Percentiles rank a stretch among this genome's conserved stretches.
These are phyloP conservation scores for Aulostomus chinensis DNA, from an alignment of 2,797 vertebrate genomes.

Conservation along the genomic window DNA sequence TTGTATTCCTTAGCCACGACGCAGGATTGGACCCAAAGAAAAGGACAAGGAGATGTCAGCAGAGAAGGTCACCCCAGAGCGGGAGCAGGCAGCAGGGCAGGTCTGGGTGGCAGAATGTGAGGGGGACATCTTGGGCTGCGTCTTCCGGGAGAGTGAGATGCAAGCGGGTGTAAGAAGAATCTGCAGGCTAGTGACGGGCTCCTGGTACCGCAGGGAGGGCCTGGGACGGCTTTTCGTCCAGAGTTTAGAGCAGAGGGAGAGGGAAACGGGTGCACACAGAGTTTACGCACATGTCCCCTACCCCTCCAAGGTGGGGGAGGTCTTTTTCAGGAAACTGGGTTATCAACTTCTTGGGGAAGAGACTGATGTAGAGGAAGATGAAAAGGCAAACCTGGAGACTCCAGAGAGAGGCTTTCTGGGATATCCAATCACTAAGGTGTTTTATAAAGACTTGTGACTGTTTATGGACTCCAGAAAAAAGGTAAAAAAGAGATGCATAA, in stretches of 20 bases:
- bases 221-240: conserved; percentile 83
- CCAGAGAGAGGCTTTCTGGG: conserved; percentile 83
- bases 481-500: not conserved
- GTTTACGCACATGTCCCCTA: conserved; percentile 82
- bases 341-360: conserved; percentile 76
- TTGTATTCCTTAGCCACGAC: conserved; percentile 47
- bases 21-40: conserved; percentile 56
- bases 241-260: conserved; percentile 81
- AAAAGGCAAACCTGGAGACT: conserved; percentile 63
- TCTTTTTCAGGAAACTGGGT: conserved; percentile 85
- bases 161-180: conserved; percentile 51
- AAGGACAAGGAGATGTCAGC: conserved; percentile 60
- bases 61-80: conserved; percentile 64
- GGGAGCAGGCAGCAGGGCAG: conserved; percentile 70
- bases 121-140: conserved; percentile 84
- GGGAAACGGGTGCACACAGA: conserved; percentile 68
- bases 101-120: conserved; percentile 88
- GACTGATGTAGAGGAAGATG: conserved; percentile 59
- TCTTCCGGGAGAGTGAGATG: conserved; percentile 77
- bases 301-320: conserved; percentile 82
- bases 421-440: conserved; percentile 84
- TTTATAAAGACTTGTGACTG: conserved; percentile 84
- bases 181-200: conserved; percentile 84
- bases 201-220: conserved; percentile 87
- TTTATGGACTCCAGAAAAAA: conserved; percentile 15